Evolutionary conservation across 1,140 invertebrate species (phyloP).

Genomic region (Meloidogyne hapla): DNA sequence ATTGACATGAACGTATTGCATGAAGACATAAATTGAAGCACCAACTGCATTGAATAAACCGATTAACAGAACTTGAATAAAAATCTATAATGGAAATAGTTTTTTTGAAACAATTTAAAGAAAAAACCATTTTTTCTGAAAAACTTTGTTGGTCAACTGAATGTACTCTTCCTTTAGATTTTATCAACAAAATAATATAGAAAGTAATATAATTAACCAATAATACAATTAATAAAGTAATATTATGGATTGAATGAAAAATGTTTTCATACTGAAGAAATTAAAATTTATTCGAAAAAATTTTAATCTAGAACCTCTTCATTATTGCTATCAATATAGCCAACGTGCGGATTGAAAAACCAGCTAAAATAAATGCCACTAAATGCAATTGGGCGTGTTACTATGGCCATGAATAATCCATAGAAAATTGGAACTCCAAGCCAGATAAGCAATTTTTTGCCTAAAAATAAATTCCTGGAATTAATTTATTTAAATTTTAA

Average conservation of each 20-base stretch:
- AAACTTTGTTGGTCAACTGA: not conserved
- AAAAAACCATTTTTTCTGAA: not conserved
- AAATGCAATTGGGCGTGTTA: constrained; percentile 12
- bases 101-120: not conserved
- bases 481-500: no score
- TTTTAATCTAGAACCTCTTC: no score
- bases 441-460: not conserved
- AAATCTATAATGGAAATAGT: not conserved
- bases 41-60: not conserved
- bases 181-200: not conserved
- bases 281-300: no score
- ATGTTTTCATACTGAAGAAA: constrained; percentile 17
- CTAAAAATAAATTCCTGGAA: no score
- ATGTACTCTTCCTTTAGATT: not conserved
- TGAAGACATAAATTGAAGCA: not conserved
- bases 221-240: not conserved
- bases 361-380: constrained; percentile 29
- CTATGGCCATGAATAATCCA: constrained; percentile 17
- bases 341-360: constrained; percentile 35
- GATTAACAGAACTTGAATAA: not conserved
- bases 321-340: constrained; percentile 21
- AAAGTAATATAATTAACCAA: not conserved
- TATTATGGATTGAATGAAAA: not conserved
- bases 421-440: constrained; percentile 17
- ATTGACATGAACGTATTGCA: constrained; percentile 2